These are phyloP conservation scores for Cosmopolites sordidus DNA, from an alignment of 2,888 invertebrate genomes.

Conservation along the genomic window DNA sequence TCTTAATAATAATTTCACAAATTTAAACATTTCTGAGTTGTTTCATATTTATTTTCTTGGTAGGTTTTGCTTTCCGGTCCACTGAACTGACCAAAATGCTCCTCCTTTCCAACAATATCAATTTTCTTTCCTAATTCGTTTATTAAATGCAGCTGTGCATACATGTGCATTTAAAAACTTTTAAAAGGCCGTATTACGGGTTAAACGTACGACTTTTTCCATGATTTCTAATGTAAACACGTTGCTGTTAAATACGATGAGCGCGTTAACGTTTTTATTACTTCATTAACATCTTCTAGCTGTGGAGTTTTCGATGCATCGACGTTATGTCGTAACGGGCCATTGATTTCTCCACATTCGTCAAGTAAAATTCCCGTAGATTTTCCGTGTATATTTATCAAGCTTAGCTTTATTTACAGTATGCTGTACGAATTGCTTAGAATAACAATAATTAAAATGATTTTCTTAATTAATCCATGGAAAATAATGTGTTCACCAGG, in stretches of 20 bases:
- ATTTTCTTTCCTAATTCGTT: constrained; percentile 26
- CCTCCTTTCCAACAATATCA: constrained; percentile 24
- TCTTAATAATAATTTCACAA: too few species aligned
- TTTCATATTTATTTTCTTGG: too few species aligned
- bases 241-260: constrained; percentile 24
- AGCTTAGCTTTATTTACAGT: too few species aligned
- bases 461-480: too few species aligned
- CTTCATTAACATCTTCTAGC: constrained; percentile 17
- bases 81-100: background rate
- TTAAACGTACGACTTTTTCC: constrained; percentile 15
- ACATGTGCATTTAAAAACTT: constrained; percentile 17
- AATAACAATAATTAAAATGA: too few species aligned
- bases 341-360: too few species aligned
- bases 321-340: background rate
- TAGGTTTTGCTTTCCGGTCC: background rate
- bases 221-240: constrained; percentile 27
- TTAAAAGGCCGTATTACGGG: constrained; percentile 19
- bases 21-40: too few species aligned
- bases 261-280: constrained; percentile 27
- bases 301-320: background rate
- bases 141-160: constrained; percentile 25
- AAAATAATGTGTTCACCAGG: too few species aligned
- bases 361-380: too few species aligned
- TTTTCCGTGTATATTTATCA: too few species aligned
- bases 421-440: too few species aligned